Conservation (phyloP, 2,888 invertebrate species). For the Lepas anatifera region DNA sequence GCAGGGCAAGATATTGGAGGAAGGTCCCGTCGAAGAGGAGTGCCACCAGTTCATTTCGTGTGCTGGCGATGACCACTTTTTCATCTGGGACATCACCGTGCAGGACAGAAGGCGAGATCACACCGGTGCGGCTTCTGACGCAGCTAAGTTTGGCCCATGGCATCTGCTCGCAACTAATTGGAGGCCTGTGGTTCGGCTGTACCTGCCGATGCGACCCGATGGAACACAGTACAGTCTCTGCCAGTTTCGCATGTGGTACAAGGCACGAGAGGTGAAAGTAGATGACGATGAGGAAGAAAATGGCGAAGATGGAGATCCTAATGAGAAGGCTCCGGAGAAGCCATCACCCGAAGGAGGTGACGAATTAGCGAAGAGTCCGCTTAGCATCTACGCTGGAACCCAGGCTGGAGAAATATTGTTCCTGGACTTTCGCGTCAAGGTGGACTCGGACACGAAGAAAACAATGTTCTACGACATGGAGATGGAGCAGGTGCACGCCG, state of each 20-base stretch:
- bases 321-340: not conserved
- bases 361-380: not conserved
- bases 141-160: not conserved
- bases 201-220: not conserved
- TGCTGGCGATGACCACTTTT: not conserved
- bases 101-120: not conserved
- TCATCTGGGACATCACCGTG: not conserved
- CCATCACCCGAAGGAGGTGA: not conserved
- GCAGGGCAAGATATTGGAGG: not conserved
- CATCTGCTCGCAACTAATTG: not conserved
- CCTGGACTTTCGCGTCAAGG: not conserved
- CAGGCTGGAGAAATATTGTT: not conserved
- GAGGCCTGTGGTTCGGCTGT: not conserved
- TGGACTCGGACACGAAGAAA: not conserved
- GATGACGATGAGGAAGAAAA: not conserved
- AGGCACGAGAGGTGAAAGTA: not conserved
- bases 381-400: not conserved
- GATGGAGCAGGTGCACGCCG: slow-evolving; percentile 48
- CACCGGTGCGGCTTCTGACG: not conserved
- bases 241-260: not conserved
- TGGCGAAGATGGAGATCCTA: not conserved
- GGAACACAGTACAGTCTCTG: not conserved
- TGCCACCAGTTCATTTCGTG: slow-evolving; percentile 1
- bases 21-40: not conserved
- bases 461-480: not conserved